These are phyloP conservation scores for Zele albiditarsus DNA, from an alignment of 2,888 invertebrate genomes.

Conservation along the genomic window DNA sequence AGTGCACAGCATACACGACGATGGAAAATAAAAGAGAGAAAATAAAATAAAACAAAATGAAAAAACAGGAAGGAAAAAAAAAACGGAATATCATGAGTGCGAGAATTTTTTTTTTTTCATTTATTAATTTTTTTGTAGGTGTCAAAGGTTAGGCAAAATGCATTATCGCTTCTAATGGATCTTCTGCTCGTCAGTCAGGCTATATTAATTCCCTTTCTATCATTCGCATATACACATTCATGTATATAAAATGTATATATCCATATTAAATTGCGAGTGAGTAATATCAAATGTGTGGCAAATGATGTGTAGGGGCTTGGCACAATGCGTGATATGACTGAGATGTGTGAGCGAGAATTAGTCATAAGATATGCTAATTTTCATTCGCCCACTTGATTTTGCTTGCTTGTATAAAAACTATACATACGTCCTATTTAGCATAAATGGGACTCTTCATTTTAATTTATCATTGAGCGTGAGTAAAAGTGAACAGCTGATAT, in stretches of 20 bases:
- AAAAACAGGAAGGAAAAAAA: not conserved
- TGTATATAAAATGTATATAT: not conserved
- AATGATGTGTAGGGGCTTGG: not conserved
- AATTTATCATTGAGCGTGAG: not conserved
- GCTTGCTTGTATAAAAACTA: not conserved
- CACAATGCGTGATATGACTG: not conserved
- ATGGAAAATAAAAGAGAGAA: not conserved
- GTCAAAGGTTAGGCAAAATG: constrained; percentile 4
- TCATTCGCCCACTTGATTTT: not conserved
- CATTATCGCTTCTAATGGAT: constrained; percentile 29
- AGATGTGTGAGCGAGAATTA: constrained; percentile 1
- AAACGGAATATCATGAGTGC: not conserved
- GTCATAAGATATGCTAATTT: constrained; percentile 9
- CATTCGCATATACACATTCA: not conserved
- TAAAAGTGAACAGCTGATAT: not conserved
- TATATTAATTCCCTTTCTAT: constrained; percentile 5
- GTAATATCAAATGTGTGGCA: not conserved
- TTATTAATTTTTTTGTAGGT: constrained; percentile 1
- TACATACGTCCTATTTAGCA: not conserved
- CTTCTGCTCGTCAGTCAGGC: not conserved
- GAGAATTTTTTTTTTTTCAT: not conserved
- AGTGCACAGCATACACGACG: constrained; percentile 3
- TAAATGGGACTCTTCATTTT: not conserved
- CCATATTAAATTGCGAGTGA: not conserved
- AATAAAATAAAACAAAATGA: not conserved